Evolutionary conservation across 1,140 invertebrate species (phyloP).

Genomic region (Alviniconcha marisindica): DNA sequence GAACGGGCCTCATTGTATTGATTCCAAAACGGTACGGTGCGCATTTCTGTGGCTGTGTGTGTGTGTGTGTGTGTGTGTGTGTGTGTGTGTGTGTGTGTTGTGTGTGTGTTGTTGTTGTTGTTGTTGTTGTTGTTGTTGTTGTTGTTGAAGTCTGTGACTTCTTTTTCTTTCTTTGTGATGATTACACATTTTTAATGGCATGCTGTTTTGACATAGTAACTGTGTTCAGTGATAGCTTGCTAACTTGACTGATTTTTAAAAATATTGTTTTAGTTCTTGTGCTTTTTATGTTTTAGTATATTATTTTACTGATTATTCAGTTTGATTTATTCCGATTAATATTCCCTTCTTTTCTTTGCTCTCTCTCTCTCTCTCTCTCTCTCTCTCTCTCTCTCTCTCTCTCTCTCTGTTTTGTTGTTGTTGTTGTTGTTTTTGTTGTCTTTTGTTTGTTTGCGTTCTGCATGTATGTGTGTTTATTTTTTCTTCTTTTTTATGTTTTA

Average conservation of each 20-base stretch:
- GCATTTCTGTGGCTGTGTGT: not conserved
- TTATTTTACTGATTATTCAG: not conserved
- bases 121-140: not conserved
- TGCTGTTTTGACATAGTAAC: no score
- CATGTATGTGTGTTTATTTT: no score
- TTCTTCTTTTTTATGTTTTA: no score
- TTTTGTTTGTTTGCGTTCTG: no score
- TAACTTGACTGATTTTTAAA: not conserved
- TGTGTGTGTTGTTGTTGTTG: not conserved
- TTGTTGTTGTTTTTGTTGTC: no score
- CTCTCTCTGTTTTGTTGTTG: not conserved
- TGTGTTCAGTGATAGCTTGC: no score
- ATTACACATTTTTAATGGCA: no score
- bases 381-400: not conserved
- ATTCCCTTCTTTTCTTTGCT: not conserved
- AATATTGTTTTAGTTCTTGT: not conserved
- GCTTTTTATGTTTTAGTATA: not conserved
- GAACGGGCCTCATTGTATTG: constrained; percentile 65
- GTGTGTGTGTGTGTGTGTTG: not conserved
- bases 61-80: not conserved
- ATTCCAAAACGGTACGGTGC: constrained; percentile 74
- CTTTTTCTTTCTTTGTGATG: not conserved
- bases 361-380: not conserved
- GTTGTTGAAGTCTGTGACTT: not conserved
- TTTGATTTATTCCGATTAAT: not conserved